A percentile compares a stretch with the other conserved stretches of the same genome.
Conservation (phyloP, 2,888 invertebrate species). For the Volucella inflata region DNA sequence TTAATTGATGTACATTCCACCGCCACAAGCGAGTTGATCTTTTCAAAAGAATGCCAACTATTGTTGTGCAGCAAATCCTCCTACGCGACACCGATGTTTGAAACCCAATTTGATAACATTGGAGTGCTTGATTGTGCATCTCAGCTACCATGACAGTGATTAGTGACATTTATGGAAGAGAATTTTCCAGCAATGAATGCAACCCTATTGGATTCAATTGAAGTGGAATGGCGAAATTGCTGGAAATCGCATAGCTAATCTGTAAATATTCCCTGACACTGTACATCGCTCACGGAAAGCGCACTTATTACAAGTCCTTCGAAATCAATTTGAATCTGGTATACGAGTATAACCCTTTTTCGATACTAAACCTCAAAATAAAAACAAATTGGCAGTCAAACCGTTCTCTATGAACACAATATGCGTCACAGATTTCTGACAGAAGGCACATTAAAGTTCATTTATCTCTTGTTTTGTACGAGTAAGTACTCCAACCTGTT, state of each 20-base stretch:
- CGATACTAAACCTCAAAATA: too few relatives aligned
- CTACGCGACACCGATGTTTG: conserved; percentile 50
- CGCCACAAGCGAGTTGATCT: conserved; percentile 36
- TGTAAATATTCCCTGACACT: not conserved
- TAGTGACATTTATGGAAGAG: conserved; percentile 42
- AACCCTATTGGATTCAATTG: conserved; percentile 17
- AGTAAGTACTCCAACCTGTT: too few relatives aligned
- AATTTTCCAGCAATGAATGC: conserved; percentile 19
- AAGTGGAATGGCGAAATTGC: conserved; percentile 41
- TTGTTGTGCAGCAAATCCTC: conserved; percentile 39
- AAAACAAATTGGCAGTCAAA: too few relatives aligned
- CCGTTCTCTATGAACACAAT: too few relatives aligned
- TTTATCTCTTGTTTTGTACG: too few relatives aligned
- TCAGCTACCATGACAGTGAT: conserved; percentile 64
- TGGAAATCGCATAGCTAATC: not conserved
- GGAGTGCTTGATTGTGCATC: conserved; percentile 53
- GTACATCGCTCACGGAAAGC: conserved; percentile 64
- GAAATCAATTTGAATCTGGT: not conserved
- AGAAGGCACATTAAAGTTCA: too few relatives aligned
- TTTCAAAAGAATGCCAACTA: conserved; percentile 23
- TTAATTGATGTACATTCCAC: conserved; percentile 68
- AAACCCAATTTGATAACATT: conserved; percentile 44
- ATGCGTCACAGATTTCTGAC: too few relatives aligned
- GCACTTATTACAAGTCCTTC: conserved; percentile 66
- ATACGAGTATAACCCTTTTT: too few relatives aligned